A percentile compares a stretch with the other conserved stretches of the same genome.
These are phyloP conservation scores for Bos javanicus DNA, from an alignment of 2,113 vertebrate genomes.

Conservation along the genomic window DNA sequence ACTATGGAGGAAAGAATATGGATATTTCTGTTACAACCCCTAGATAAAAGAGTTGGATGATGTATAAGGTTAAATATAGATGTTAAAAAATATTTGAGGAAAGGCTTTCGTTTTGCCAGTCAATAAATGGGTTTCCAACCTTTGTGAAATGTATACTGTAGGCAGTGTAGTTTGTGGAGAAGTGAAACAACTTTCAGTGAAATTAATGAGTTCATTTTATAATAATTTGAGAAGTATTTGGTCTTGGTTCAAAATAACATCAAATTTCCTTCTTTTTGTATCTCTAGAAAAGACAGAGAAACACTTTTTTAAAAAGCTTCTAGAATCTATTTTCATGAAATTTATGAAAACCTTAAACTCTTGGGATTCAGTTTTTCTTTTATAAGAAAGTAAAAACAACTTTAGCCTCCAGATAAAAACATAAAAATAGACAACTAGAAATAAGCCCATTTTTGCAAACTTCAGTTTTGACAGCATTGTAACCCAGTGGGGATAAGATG, in stretches of 20 bases:
- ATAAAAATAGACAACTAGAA: neutral
- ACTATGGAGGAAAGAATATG: neutral
- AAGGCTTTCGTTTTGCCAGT: neutral
- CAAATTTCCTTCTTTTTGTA: neutral
- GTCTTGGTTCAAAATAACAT: constrained; percentile 3
- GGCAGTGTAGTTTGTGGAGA: neutral
- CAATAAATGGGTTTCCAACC: neutral
- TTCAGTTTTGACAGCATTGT: constrained; percentile 14
- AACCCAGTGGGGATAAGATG: neutral
- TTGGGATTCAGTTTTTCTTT: neutral
- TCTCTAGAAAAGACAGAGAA: constrained; percentile 13
- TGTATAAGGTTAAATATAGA: neutral
- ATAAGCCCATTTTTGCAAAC: neutral
- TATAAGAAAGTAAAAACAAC: neutral
- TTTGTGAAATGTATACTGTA: neutral
- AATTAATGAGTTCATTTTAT: constrained; percentile 20
- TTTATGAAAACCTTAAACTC: neutral
- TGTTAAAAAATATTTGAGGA: neutral
- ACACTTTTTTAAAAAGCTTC: neutral
- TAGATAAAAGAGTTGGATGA: neutral
- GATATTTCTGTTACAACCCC: neutral
- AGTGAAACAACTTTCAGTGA: constrained; percentile 1
- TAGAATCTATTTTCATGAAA: neutral
- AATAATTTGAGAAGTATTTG: constrained; percentile 5
- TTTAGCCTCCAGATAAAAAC: neutral